Conservation (phyloP, 2,113 vertebrate species). For the Pithys albifrons region DNA sequence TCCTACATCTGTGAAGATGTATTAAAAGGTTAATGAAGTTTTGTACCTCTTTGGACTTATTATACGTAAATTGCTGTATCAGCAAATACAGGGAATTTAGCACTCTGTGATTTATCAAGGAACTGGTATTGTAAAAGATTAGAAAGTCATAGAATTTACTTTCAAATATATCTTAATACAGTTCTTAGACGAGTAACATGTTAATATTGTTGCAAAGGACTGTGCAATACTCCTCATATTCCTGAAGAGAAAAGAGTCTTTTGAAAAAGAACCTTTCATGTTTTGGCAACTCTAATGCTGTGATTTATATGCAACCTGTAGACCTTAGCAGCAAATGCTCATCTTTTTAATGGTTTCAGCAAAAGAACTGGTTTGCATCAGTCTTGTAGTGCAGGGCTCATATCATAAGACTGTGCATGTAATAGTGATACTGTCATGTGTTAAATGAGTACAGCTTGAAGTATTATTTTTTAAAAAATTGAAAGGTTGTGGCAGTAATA, state of each 20-base stretch:
- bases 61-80: slow-evolving; percentile 68
- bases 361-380: slow-evolving; percentile 29
- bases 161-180: slow-evolving; percentile 55
- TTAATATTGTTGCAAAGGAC: slow-evolving; percentile 29
- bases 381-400: not conserved
- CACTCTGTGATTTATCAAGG: slow-evolving; percentile 30
- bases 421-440: slow-evolving; percentile 71
- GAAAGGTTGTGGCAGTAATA: slow-evolving; percentile 85
- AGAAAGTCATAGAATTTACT: slow-evolving; percentile 51
- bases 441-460: slow-evolving; percentile 80
- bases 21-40: slow-evolving; percentile 82
- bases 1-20: slow-evolving; percentile 66
- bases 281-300: not conserved
- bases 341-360: slow-evolving; percentile 47
- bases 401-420: slow-evolving; percentile 29
- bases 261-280: not conserved
- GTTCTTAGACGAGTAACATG: slow-evolving; percentile 16
- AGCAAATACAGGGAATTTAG: slow-evolving; percentile 68
- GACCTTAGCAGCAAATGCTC: slow-evolving; percentile 35
- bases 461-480: slow-evolving; percentile 79
- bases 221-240: not conserved
- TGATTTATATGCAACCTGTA: slow-evolving; percentile 47
- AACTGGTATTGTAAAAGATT: slow-evolving; percentile 21
- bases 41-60: slow-evolving; percentile 70
- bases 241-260: not conserved